Base-by-base conservation (phyloP, 2,113 vertebrate species). In the Phrynosoma blainvillii region DNA sequence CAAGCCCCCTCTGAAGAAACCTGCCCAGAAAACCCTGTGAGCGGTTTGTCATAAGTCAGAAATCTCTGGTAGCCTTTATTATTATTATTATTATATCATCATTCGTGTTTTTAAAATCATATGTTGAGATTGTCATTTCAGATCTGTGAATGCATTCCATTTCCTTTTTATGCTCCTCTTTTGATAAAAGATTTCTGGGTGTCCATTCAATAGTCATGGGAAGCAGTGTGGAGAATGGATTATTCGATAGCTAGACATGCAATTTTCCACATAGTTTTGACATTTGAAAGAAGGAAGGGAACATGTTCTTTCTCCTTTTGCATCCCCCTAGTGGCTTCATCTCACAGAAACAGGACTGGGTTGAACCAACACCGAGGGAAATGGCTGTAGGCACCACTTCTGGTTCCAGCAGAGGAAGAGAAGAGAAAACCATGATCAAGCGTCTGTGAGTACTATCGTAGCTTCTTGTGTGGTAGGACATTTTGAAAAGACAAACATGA, bases 391-490 rank as follows among this genome's bases (percentile, higher is more conserved):
- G 94, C 32, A 88, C 89, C n/a, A 1, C 95, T 2, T 74, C 91
- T 21, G 66, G 91, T 10, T 71, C 27, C 65, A 73, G 91, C 30
- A 89, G 91, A 47, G 71, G 87, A 59, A 97, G 95, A 0, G 95
- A 96, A 81, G 97, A 98, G 88, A 98, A 96, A 93, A 98, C 96
- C 1, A 97, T 97, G 83, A 98, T 99, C 92, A 94, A 93, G 91
- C 96, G 97, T 90, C 95, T 99, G 98, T 99, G 91, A 98, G 99
- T 97, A 27, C 21, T 42, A 2, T 27, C 4, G 12, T 25, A 11
- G 52, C 65, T 79, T 65, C 0, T 68, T 54, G 27, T 83, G 10
- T 32, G 59, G 20, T 14, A 4, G 5, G 6, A 7, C 2, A 25
- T 9, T 5, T 7, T 0, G 25, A 21, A 7, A 40, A 32, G 13